A percentile compares a stretch with the other conserved stretches of the same genome.
These are phyloP conservation scores for Standfussiana lucernea DNA, from an alignment of 2,888 invertebrate genomes.

Conservation along the genomic window DNA sequence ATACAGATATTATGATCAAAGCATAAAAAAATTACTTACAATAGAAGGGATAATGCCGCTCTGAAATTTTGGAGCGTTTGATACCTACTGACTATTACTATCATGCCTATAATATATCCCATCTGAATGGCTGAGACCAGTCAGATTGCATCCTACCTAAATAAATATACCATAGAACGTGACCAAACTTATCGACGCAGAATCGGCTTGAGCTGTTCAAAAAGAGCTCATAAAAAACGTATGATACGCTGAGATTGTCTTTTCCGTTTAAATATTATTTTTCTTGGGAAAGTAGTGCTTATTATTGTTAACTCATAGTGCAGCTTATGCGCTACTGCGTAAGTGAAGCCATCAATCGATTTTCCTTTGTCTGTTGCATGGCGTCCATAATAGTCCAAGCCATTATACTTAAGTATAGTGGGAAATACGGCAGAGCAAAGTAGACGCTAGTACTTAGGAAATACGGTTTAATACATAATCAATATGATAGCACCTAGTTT, in stretches of 20 bases:
- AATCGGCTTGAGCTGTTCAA: background rate
- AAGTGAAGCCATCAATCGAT: conserved; percentile 25
- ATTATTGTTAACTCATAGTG: background rate
- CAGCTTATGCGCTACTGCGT: conserved; percentile 6
- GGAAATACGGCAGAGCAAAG: background rate
- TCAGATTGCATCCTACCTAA: too few relatives aligned
- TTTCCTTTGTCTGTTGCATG: conserved; percentile 34
- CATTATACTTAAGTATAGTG: conserved; percentile 31
- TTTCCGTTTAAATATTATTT: background rate
- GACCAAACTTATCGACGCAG: background rate
- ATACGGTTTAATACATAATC: conserved; percentile 2
- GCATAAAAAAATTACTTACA: background rate
- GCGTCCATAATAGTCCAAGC: conserved; percentile 30
- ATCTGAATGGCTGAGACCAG: too few relatives aligned
- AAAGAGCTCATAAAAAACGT: background rate
- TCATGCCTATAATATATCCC: too few relatives aligned
- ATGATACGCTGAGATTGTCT: background rate
- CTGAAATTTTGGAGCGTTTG: background rate
- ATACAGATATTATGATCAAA: background rate
- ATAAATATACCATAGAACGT: background rate
- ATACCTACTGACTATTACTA: too few relatives aligned
- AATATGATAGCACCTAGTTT: background rate
- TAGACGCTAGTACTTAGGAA: background rate
- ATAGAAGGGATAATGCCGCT: background rate
- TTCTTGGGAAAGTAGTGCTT: background rate